phyloP scores from a whole-genome alignment of 2,113 vertebrate genomes.

The Rissa tridactyla region DNA sequence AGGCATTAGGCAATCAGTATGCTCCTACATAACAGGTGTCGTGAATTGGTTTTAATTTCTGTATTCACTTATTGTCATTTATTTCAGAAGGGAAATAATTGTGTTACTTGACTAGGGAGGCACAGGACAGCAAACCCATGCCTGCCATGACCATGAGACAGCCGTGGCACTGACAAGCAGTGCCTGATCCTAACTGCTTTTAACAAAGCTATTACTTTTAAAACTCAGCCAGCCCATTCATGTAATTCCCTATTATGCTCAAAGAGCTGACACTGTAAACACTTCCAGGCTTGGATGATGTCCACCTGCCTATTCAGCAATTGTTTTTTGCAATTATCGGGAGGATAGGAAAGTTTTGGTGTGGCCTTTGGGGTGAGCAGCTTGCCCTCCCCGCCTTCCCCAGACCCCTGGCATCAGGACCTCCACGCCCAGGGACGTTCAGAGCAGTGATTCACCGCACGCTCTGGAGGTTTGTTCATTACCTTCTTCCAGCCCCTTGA shows the following conservation, averaged over 20 bases:
- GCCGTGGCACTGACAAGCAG: rapidly evolving
- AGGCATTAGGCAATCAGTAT: neutral
- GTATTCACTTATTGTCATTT: neutral
- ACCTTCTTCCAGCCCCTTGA: neutral
- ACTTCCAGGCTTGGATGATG: neutral
- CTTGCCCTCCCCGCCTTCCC: neutral
- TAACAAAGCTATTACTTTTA: conserved; percentile 38
- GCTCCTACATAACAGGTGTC: neutral
- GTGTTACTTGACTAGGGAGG: neutral
- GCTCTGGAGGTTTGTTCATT: neutral
- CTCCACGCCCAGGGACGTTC: neutral
- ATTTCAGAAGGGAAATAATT: neutral
- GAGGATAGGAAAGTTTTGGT: neutral
- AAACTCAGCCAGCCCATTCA: conserved; percentile 2
- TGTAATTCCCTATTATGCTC: conserved; percentile 28
- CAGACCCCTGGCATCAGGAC: too few species aligned
- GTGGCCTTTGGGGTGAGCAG: neutral
- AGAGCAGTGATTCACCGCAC: neutral
- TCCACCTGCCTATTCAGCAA: neutral
- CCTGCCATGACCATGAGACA: neutral
- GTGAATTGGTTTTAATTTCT: neutral
- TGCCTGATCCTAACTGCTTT: conserved; percentile 24
- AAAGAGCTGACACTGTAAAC: neutral
- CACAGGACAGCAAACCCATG: neutral
- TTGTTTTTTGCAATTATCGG: neutral